phyloP scores from a whole-genome alignment of 2,888 invertebrate genomes.

The Mactromeris polynyma region DNA sequence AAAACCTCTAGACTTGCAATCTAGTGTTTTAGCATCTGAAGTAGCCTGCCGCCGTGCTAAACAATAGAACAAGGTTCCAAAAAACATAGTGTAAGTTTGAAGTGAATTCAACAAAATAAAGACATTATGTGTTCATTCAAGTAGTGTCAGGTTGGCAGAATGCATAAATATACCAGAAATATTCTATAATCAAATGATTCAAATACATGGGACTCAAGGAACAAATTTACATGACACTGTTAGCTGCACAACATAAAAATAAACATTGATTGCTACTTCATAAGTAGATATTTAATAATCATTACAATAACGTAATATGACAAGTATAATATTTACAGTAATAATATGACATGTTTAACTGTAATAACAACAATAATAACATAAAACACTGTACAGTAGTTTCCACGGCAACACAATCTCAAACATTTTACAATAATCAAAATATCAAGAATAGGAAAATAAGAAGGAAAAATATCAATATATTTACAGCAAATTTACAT shows the following conservation, averaged over 20 bases:
- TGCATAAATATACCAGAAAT: not conserved
- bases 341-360: not conserved
- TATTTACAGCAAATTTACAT: not conserved
- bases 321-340: not conserved
- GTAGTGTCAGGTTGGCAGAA: not conserved
- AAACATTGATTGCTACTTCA: not conserved
- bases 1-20: no score
- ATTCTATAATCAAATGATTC: not conserved
- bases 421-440: constrained; percentile 22
- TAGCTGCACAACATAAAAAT: constrained; percentile 17
- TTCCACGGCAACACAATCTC: not conserved
- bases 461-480: constrained; percentile 13
- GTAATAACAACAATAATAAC: not conserved
- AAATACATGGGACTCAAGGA: not conserved
- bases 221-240: not conserved
- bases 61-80: no score
- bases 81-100: no score
- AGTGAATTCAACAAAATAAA: no score
- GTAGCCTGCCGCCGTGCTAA: no score
- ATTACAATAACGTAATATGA: not conserved
- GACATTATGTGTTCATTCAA: not conserved
- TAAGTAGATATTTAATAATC: not conserved
- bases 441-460: constrained; percentile 15
- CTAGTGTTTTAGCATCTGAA: no score
- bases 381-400: constrained; percentile 6